Evolutionary conservation across 2,797 vertebrate species (phyloP), one percentile per base, ranked within the genome.

Genomic region (Ctenopoma multispine): DNA sequence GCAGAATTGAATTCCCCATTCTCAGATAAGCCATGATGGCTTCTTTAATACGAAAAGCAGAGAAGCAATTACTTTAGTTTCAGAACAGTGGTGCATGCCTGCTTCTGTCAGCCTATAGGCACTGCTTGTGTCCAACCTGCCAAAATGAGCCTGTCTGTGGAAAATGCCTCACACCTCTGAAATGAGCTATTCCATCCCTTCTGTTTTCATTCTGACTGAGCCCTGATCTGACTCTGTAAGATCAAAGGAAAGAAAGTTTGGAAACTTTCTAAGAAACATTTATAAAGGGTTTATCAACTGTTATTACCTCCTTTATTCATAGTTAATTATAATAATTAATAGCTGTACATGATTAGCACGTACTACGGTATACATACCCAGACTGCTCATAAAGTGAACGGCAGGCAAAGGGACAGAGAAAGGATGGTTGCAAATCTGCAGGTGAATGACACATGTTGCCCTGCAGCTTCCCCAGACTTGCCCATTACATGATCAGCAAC

Each of bases 51-150:
- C 51, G 18, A 67, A 75, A 66, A 79, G 75, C 73, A 68, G 78
- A 68, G 49, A 82, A 72, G 83, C 75, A 86, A 88, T 91, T 86
- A 85, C 84, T 81, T 80, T 34, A 59, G 68, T 76, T 73, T 81
- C 73, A 66, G 79, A 70, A 79, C 78, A 76, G 71, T 51, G 63
- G 55, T 64, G 65, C 61, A 41, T 59, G 48, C 34, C 40, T 34
- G 24, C 40, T 50, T 47, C 66, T 59, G 69, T 64, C 76, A 73
- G 77, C 60, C 72, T 61, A n/a, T 48, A 43, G 79, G 63, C 11
- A 5, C 56, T 67, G 63, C 43, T 38, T 24, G 9, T 15, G 54
- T 70, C 54, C 53, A 41, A 21, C 55, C 60, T 68, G 50, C 51
- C 63, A 56, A 44, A 69, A 64, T 13, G 34, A 60, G 31, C 23